Evolutionary conservation across 2,113 vertebrate species (phyloP).

Genomic region (Kobus ellipsiprymnus): DNA sequence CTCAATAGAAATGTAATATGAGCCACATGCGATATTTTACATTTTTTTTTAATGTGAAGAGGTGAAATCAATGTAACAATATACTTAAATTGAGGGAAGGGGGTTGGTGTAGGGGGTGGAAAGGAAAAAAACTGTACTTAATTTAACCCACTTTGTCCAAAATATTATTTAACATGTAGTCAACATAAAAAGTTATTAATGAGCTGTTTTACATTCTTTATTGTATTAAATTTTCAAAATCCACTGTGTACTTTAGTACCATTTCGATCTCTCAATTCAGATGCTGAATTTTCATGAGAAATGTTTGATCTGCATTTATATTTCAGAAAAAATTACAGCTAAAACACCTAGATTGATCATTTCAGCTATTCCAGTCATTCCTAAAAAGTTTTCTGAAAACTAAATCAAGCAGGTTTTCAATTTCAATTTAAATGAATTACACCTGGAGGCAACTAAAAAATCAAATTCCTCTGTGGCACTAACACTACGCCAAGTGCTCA

Average conservation of each 20-base stretch:
- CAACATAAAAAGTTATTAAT: neutral
- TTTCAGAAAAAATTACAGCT: neutral
- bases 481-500: neutral
- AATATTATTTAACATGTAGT: neutral
- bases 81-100: neutral
- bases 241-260: neutral
- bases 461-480: neutral
- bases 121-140: neutral
- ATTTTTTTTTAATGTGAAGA: constrained; percentile 4
- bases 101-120: neutral
- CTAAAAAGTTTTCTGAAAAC: neutral
- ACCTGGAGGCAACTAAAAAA: neutral
- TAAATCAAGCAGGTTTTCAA: neutral
- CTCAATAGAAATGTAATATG: neutral
- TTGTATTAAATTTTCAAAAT: neutral
- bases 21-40: neutral
- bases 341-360: neutral
- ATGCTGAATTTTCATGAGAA: constrained; percentile 6
- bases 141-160: neutral
- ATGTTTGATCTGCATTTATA: neutral
- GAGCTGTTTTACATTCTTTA: neutral
- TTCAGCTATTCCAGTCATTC: neutral
- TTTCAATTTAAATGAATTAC: neutral
- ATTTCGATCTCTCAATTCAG: neutral
- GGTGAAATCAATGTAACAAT: neutral